Percentiles rank a stretch among this genome's conserved stretches.
These are phyloP conservation scores for Zaprionus ghesquierei DNA, from an alignment of 1,140 invertebrate species.

Conservation along the genomic window DNA sequence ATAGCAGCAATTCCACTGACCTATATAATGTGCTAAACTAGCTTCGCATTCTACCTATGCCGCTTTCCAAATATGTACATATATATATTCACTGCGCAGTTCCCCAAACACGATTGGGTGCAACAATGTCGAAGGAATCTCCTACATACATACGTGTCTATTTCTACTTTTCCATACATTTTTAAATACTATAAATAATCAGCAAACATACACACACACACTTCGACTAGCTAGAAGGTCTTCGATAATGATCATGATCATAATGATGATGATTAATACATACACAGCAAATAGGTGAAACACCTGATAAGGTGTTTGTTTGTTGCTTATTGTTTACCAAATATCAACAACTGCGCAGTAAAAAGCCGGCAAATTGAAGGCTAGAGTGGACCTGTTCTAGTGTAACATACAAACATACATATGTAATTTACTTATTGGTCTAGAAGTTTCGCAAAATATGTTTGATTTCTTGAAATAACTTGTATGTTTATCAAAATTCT, in stretches of 20 bases:
- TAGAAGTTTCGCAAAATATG: neutral
- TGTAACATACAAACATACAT: neutral
- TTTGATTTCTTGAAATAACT: neutral
- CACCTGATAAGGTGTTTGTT: constrained; percentile 58
- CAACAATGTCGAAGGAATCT: neutral
- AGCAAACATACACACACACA: neutral
- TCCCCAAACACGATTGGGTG: neutral
- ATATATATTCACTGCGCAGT: neutral
- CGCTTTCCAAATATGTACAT: neutral
- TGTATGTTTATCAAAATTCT: neutral
- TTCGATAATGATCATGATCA: constrained; percentile 6
- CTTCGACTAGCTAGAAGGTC: neutral
- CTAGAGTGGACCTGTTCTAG: constrained; percentile 52
- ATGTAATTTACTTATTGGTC: neutral
- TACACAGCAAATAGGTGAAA: constrained; percentile 26
- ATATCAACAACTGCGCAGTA: constrained; percentile 65
- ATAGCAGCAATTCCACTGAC: no score
- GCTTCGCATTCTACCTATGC: neutral
- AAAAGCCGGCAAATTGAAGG: constrained; percentile 54
- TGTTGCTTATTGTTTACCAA: constrained; percentile 64
- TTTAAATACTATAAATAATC: constrained; percentile 23
- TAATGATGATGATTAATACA: constrained; percentile 44
- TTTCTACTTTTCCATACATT: constrained; percentile 11
- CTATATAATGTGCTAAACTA: neutral
- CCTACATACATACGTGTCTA: neutral